These are phyloP conservation scores for Mythimna vitellina DNA, from an alignment of 2,888 invertebrate genomes.

Conservation along the genomic window DNA sequence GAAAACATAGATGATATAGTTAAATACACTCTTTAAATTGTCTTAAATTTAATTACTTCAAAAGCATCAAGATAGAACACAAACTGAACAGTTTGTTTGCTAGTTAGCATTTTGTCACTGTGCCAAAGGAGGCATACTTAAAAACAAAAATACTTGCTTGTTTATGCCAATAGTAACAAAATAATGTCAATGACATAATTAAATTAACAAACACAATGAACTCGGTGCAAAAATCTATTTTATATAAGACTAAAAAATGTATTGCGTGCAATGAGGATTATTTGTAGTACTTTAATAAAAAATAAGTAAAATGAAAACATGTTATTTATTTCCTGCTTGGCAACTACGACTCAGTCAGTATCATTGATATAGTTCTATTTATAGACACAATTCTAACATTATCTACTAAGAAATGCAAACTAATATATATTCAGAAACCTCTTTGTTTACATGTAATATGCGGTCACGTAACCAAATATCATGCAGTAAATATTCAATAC, in stretches of 20 bases:
- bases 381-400: constrained; percentile 3
- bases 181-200: constrained; percentile 25
- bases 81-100: background rate
- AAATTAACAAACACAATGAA: background rate
- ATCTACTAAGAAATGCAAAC: background rate
- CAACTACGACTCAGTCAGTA: constrained; percentile 22
- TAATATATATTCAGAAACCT: background rate
- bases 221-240: background rate
- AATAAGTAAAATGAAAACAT: background rate
- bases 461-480: constrained; percentile 36
- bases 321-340: constrained; percentile 45
- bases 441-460: constrained; percentile 36
- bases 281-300: background rate
- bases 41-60: background rate
- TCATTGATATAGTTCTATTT: constrained; percentile 36
- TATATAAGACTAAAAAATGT: background rate
- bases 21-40: background rate
- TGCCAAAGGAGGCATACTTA: constrained; percentile 29
- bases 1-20: background rate
- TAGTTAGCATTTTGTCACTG: constrained; percentile 19
- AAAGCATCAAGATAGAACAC: background rate
- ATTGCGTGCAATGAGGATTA: background rate
- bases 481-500: constrained; percentile 65
- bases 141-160: constrained; percentile 1
- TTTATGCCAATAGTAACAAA: constrained; percentile 15